Conservation (phyloP, 2,113 vertebrate genomes). For the Pangasianodon gigas region DNA sequence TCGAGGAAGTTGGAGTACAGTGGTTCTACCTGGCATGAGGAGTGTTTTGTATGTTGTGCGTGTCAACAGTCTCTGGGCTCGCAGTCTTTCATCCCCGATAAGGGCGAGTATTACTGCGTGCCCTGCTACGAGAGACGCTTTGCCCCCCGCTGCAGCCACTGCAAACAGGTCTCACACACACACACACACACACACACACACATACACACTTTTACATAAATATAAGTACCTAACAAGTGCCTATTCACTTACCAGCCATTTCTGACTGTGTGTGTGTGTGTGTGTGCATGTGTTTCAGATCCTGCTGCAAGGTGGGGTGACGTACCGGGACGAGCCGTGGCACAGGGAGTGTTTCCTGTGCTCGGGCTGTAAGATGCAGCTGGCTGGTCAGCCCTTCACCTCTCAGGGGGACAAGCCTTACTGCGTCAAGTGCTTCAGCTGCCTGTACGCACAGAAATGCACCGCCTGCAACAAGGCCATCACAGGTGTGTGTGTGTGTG, state of each 20-base stretch:
- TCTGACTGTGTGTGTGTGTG: constrained; percentile 2
- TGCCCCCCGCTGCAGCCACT: constrained; percentile 88
- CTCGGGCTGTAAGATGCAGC: constrained; percentile 80
- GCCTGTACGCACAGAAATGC: constrained; percentile 92
- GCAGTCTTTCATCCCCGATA: constrained; percentile 88
- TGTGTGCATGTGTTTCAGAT: constrained; percentile 69
- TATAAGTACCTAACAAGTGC: not conserved
- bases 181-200: not conserved
- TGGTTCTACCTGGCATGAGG: constrained; percentile 89
- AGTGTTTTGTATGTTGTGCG: constrained; percentile 88
- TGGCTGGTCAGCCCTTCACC: constrained; percentile 94
- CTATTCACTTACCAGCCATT: not conserved
- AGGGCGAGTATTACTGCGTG: constrained; percentile 87
- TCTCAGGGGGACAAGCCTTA: constrained; percentile 90
- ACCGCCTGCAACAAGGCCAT: constrained; percentile 88
- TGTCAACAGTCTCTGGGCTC: constrained; percentile 91
- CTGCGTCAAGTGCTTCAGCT: constrained; percentile 93
- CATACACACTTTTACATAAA: not conserved
- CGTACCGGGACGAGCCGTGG: constrained; percentile 91
- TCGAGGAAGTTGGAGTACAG: constrained; percentile 89
- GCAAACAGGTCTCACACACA: constrained; percentile 82
- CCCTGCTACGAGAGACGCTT: constrained; percentile 91
- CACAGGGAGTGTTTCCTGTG: constrained; percentile 95
- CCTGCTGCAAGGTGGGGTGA: constrained; percentile 92
- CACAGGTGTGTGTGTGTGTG: constrained; percentile 76